These are phyloP conservation scores for Agrotis segetum DNA, from an alignment of 2,888 invertebrate genomes.

Conservation along the genomic window DNA sequence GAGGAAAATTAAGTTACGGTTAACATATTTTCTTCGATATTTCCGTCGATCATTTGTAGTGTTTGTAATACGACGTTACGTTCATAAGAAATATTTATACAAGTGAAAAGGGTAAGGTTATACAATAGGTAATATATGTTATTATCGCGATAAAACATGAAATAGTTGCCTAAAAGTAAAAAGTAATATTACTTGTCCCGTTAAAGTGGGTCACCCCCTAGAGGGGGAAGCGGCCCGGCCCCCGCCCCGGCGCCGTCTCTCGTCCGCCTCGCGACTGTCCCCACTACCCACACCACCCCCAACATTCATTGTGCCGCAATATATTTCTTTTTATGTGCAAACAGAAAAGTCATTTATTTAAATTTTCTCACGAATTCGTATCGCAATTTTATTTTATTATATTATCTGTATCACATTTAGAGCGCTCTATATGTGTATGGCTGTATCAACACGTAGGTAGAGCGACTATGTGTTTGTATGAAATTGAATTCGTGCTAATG, in stretches of 20 bases:
- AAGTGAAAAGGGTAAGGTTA: conserved; percentile 71
- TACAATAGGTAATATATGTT: conserved; percentile 81
- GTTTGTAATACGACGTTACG: conserved; percentile 14
- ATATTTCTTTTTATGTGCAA: conserved; percentile 91
- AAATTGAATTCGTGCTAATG: conserved; percentile 46
- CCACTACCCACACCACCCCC: conserved; percentile 85
- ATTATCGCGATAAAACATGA: conserved; percentile 90
- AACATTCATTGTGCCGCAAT: conserved; percentile 91
- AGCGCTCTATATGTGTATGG: conserved; percentile 82
- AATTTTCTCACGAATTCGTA: conserved; percentile 91
- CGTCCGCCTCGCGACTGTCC: conserved; percentile 84
- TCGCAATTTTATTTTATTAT: conserved; percentile 91
- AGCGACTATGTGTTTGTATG: conserved; percentile 49
- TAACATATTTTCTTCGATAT: conserved; percentile 21
- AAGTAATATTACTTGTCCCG: conserved; percentile 91
- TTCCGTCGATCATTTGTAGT: conserved; percentile 1
- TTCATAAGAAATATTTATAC: conserved; percentile 61
- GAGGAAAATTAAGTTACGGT: conserved; percentile 9
- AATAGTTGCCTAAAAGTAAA: conserved; percentile 91
- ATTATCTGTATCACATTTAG: conserved; percentile 90
- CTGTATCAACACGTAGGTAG: conserved; percentile 66
- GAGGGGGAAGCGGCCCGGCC: conserved; percentile 68
- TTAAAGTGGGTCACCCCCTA: conserved; percentile 91
- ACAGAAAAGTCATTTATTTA: conserved; percentile 91
- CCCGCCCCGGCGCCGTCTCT: conserved; percentile 77